Conservation (phyloP, 2,113 vertebrate species). For the Oreotrochilus melanogaster region DNA sequence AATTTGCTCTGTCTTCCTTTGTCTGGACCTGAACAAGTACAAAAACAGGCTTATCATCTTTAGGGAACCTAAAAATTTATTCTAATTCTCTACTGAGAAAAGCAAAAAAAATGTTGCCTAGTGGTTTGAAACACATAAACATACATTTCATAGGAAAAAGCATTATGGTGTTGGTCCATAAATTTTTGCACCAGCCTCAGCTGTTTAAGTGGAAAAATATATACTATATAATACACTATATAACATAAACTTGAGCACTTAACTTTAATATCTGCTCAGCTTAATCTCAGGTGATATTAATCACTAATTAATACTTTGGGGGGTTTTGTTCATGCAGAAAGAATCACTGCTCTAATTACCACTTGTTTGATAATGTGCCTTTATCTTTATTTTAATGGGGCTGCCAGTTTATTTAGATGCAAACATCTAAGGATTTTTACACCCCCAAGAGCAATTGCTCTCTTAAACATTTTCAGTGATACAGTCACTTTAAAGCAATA, state of each 20-base stretch:
- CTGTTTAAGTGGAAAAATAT: conserved; percentile 64
- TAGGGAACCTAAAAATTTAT: background rate
- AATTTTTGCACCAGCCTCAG: conserved; percentile 57
- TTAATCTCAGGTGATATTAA: conserved; percentile 75
- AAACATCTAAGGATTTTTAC: conserved; percentile 74
- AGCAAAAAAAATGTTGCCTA: conserved; percentile 3
- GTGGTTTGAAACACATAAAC: conserved; percentile 29
- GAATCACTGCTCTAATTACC: conserved; percentile 78
- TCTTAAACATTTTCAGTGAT: conserved; percentile 75
- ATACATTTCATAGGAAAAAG: conserved; percentile 33
- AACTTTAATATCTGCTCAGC: conserved; percentile 54
- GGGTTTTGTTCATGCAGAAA: conserved; percentile 68
- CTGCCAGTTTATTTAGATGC: conserved; percentile 75
- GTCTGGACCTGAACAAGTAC: background rate
- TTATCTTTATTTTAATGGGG: conserved; percentile 74
- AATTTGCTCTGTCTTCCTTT: background rate
- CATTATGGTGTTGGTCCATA: background rate
- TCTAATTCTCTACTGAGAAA: conserved; percentile 14
- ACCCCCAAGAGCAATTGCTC: conserved; percentile 69
- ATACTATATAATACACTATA: background rate
- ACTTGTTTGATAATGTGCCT: conserved; percentile 74
- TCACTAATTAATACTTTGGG: conserved; percentile 73
- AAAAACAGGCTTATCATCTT: background rate
- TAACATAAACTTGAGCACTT: conserved; percentile 13
- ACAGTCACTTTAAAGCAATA: conserved; percentile 77